Conservation (phyloP, 2,113 vertebrate species). For the Isurus oxyrinchus region DNA sequence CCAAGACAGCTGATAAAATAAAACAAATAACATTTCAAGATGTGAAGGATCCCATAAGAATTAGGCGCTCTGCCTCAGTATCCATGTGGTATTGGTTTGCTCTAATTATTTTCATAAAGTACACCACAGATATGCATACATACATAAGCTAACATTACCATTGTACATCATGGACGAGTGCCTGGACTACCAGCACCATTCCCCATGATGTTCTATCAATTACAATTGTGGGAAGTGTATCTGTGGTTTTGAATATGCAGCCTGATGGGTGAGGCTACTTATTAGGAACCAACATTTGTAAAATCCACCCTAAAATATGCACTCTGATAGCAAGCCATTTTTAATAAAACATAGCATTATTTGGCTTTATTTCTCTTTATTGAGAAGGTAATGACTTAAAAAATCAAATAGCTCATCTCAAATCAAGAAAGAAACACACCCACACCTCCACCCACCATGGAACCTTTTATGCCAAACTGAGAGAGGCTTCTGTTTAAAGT, state of each 20-base stretch:
- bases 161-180: not conserved
- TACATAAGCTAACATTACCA: not conserved
- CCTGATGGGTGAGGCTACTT: not conserved
- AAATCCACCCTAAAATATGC: not conserved
- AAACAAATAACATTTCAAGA: not conserved
- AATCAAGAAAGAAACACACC: not conserved
- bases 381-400: not conserved
- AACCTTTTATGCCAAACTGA: not conserved
- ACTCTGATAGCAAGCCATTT: not conserved
- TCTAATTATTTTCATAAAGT: not conserved
- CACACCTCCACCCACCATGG: not conserved
- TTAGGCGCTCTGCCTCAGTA: not conserved
- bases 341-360: not conserved
- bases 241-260: not conserved
- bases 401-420: not conserved
- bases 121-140: not conserved
- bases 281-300: not conserved
- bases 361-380: not conserved
- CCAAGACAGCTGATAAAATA: not conserved
- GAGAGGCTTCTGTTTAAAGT: not conserved
- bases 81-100: not conserved
- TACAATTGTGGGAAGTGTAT: not conserved
- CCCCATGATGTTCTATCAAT: not conserved
- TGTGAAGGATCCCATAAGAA: not conserved
- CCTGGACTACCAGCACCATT: not conserved